Evolutionary conservation across 2,888 invertebrate genomes (phyloP).

Genomic region (Lordiphosa fenestrarum): DNA sequence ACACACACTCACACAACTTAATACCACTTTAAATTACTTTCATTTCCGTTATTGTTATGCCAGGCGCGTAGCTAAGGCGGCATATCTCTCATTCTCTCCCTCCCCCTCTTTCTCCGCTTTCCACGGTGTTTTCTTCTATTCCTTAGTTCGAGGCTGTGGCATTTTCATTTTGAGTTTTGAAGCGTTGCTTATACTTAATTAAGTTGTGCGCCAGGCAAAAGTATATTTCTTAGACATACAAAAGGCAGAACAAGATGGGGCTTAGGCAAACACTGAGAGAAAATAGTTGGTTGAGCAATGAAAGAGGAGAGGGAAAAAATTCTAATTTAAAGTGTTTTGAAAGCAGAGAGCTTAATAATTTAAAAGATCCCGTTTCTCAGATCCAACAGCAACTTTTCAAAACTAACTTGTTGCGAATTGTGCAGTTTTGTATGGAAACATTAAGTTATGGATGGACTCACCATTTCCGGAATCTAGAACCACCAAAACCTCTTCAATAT

Average conservation of each 20-base stretch:
- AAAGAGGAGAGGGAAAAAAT: no score
- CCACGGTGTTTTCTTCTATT: neutral
- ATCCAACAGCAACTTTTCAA: no score
- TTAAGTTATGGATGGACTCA: no score
- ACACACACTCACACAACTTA: conserved; percentile 42
- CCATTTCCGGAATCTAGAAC: no score
- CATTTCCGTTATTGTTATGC: conserved; percentile 68
- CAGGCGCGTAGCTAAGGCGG: conserved; percentile 52
- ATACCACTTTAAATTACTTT: conserved; percentile 68
- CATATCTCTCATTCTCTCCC: conserved; percentile 12
- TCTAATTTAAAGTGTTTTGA: no score
- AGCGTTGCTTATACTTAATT: conserved; percentile 63
- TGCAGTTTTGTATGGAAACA: no score
- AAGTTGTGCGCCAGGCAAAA: conserved; percentile 43
- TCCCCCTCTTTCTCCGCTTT: neutral
- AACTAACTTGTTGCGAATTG: no score
- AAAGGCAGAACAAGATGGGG: conserved; percentile 26
- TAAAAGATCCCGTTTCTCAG: no score
- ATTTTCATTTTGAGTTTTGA: conserved; percentile 40
- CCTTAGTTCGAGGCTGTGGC: conserved; percentile 15
- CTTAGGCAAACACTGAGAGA: no score
- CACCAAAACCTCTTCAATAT: no score
- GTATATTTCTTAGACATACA: conserved; percentile 30
- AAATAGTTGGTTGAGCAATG: neutral
- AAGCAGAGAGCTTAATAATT: no score